Conservation (phyloP, 2,888 invertebrate species). For the Hanleya hanleyi region DNA sequence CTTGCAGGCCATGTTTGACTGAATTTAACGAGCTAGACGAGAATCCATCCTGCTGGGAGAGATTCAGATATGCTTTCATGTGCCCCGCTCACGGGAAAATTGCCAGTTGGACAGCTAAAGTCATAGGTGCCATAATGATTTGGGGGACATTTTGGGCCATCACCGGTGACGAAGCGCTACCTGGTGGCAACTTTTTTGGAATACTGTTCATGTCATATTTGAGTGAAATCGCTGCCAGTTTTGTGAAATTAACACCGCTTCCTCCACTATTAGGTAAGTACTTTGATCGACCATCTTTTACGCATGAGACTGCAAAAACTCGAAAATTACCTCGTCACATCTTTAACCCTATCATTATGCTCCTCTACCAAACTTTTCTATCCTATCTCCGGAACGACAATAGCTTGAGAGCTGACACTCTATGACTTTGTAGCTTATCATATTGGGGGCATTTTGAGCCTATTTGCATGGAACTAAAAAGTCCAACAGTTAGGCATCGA, state of each 20-base stretch:
- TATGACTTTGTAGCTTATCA: too few species aligned
- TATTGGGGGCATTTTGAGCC: too few species aligned
- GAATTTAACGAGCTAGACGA: slow-evolving; percentile 30
- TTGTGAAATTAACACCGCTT: slow-evolving; percentile 31
- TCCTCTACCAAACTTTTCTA: too few species aligned
- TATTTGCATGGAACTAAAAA: too few species aligned
- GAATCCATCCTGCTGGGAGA: slow-evolving; percentile 24
- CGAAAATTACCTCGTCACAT: too few species aligned
- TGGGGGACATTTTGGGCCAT: slow-evolving; percentile 87
- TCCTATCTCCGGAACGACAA: too few species aligned
- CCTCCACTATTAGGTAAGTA: slow-evolving; percentile 48
- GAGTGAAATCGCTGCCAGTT: slow-evolving; percentile 35
- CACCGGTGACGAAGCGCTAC: slow-evolving; percentile 74
- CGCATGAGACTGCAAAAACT: too few species aligned
- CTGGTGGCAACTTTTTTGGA: slow-evolving; percentile 51
- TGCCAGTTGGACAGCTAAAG: slow-evolving; percentile 69
- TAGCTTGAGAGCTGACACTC: too few species aligned
- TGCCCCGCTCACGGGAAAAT: slow-evolving; percentile 42
- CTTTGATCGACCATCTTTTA: too few species aligned
- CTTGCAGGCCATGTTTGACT: slow-evolving; percentile 19
- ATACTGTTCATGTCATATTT: slow-evolving; percentile 38
- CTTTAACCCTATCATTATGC: too few species aligned
- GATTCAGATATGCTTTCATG: slow-evolving; percentile 27
- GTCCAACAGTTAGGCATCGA: too few species aligned
- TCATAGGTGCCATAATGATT: slow-evolving; percentile 75